A percentile compares a stretch with the other conserved stretches of the same genome.
phyloP scores from a whole-genome alignment of 1,140 invertebrate genomes.

The Drosophila sulfurigaster region DNA sequence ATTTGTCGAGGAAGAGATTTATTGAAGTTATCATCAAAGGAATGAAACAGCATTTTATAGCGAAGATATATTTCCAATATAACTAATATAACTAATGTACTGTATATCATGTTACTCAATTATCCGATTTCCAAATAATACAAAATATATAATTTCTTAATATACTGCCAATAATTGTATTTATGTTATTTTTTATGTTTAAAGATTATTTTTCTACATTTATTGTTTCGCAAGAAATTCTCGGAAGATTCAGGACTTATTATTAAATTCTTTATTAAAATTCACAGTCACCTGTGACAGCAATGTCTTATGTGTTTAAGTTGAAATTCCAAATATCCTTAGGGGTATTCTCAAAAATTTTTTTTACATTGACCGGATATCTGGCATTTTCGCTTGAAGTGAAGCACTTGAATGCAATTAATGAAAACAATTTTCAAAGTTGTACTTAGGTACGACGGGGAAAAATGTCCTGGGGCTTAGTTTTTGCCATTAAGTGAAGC shows the following conservation, averaged over 20 bases:
- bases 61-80: no score
- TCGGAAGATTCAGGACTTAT: background rate
- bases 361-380: background rate
- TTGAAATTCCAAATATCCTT: constrained; percentile 5
- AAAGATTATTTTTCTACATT: background rate
- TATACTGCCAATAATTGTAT: no score
- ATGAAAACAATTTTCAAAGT: constrained; percentile 6
- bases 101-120: no score
- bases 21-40: background rate
- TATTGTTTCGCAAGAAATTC: background rate
- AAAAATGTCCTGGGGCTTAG: constrained; percentile 25
- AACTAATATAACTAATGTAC: no score
- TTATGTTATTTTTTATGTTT: background rate
- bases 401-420: constrained; percentile 22
- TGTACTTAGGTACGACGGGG: background rate
- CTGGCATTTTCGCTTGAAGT: constrained; percentile 12
- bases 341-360: constrained; percentile 3
- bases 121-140: no score
- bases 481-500: constrained; percentile 52
- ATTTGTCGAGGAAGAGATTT: background rate
- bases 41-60: no score
- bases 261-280: constrained; percentile 6
- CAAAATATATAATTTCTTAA: no score
- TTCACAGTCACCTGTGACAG: background rate
- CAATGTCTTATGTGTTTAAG: background rate